Conservation (phyloP, 2,797 vertebrate genomes). For the Gadopsis marmoratus region DNA sequence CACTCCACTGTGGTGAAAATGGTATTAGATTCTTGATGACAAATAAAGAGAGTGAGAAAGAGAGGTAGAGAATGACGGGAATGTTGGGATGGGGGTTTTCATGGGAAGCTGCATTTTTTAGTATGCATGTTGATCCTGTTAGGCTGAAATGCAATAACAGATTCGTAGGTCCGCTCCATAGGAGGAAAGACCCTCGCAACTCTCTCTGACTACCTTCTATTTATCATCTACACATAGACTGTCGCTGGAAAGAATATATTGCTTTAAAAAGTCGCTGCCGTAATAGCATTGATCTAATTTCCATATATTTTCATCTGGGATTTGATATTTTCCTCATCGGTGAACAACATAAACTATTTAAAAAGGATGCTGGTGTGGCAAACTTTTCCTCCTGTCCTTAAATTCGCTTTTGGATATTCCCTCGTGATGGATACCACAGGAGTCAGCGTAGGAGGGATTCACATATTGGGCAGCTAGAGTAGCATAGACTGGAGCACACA, state of each 20-base stretch:
- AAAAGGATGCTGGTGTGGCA: slow-evolving; percentile 83
- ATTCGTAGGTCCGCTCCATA: slow-evolving; percentile 77
- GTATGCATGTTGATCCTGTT: slow-evolving; percentile 87
- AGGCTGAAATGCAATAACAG: slow-evolving; percentile 86
- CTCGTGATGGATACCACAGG: slow-evolving; percentile 82
- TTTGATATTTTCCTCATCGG: slow-evolving; percentile 89
- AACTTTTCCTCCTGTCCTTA: slow-evolving; percentile 84
- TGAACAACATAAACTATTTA: slow-evolving; percentile 88
- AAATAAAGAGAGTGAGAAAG: slow-evolving; percentile 83
- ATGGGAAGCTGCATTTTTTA: slow-evolving; percentile 78
- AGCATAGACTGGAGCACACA: slow-evolving; percentile 20
- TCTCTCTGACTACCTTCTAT: slow-evolving; percentile 84
- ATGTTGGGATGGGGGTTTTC: slow-evolving; percentile 74
- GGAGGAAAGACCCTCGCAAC: slow-evolving; percentile 82
- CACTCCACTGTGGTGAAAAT: slow-evolving; percentile 79
- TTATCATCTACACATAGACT: slow-evolving; percentile 86
- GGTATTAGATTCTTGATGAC: slow-evolving; percentile 85
- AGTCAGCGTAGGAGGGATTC: slow-evolving; percentile 60
- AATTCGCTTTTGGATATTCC: slow-evolving; percentile 83
- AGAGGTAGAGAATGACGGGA: slow-evolving; percentile 72
- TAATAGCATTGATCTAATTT: slow-evolving; percentile 89
- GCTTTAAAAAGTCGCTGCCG: slow-evolving; percentile 87
- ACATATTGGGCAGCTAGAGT: slow-evolving; percentile 61
- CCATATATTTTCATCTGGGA: slow-evolving; percentile 89
- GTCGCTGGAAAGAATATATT: slow-evolving; percentile 87